A percentile compares a stretch with the other conserved stretches of the same genome.
Conservation (phyloP, 2,888 invertebrate genomes). For the Pyralis farinalis region DNA sequence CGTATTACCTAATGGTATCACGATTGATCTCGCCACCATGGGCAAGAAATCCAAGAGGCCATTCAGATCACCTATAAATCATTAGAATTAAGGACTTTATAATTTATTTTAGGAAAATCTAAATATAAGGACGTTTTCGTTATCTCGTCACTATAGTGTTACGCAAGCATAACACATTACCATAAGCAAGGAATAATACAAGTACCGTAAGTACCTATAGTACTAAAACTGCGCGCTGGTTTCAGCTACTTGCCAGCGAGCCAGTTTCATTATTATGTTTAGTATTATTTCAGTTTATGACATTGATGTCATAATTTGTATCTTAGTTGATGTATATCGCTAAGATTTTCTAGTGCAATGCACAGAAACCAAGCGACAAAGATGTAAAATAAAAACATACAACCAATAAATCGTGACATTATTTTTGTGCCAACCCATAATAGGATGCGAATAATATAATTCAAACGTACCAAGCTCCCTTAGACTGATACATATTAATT, state of each 20-base stretch:
- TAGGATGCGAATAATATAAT: too few relatives aligned
- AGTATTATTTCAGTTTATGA: too few relatives aligned
- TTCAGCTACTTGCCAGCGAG: too few relatives aligned
- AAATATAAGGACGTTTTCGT: constrained; percentile 54
- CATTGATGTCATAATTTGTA: too few relatives aligned
- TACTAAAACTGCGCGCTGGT: too few relatives aligned
- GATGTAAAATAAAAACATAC: constrained; percentile 41
- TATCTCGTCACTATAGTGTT: constrained; percentile 56
- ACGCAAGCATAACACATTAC: constrained; percentile 32
- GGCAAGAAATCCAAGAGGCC: constrained; percentile 88
- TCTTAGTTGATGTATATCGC: too few relatives aligned
- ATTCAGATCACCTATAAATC: constrained; percentile 74
- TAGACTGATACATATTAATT: too few relatives aligned
- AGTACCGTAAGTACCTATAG: too few relatives aligned
- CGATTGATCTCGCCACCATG: constrained; percentile 85
- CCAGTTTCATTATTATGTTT: too few relatives aligned
- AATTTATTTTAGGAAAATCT: constrained; percentile 71
- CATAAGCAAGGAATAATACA: constrained; percentile 20
- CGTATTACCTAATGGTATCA: constrained; percentile 86
- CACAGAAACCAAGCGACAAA: constrained; percentile 35
- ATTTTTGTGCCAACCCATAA: too few relatives aligned
- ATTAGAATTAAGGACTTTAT: constrained; percentile 55
- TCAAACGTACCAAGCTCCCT: too few relatives aligned
- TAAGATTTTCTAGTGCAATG: constrained; percentile 31
- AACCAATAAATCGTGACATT: constrained; percentile 9